Base-by-base conservation (phyloP, 2,888 invertebrate species). In the Zeuzera pyrina region DNA sequence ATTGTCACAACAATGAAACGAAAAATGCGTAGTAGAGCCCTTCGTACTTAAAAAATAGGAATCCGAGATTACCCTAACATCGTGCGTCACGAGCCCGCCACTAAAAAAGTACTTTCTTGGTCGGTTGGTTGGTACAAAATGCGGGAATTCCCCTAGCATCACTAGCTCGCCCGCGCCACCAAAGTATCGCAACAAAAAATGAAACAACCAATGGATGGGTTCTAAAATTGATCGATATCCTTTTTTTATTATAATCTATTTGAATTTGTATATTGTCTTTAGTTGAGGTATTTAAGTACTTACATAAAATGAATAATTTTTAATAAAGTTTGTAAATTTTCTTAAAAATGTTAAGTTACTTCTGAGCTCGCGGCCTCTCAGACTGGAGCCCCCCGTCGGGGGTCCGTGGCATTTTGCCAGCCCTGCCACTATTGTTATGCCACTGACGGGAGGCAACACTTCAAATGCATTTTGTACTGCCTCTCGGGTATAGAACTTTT, bases 11-110 rank as follows among this genome's bases (percentile, higher is more conserved):
- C 12, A 32, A 32, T 15, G 5, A 14, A 29, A 32, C 27, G 14
- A 32, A 32, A 27, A 25, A 32, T 32, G 32, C 32, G 32, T 13
- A 23, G 23, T 32, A 32, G 25, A 32, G 32, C 32, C 32, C 32
- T 32, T 27, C 32, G 32, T 32, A 28, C 1, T 29, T 26, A 32
- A 32, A 28, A 32, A 32, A 32, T 30, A 27, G 13, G 12, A 27
- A 27, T 27, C 27, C 15, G 27, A 13, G 3, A 27, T 2, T 12
- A 11, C 27, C 27, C 27, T 14, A 14, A 14, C 27, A 14, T 15
- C 11, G 15, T 2, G 25, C 13, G 8, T 27, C 10, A 13, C 27
- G 10, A 27, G 27, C 27, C 13, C 27, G 27, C 27, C 27, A 27
- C 15, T 11, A 27, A 27, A 27, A 27, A 27, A 27, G 27, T 27